phyloP scores from a whole-genome alignment of 1,140 invertebrate genomes.

The Drosophila micromelanica region DNA sequence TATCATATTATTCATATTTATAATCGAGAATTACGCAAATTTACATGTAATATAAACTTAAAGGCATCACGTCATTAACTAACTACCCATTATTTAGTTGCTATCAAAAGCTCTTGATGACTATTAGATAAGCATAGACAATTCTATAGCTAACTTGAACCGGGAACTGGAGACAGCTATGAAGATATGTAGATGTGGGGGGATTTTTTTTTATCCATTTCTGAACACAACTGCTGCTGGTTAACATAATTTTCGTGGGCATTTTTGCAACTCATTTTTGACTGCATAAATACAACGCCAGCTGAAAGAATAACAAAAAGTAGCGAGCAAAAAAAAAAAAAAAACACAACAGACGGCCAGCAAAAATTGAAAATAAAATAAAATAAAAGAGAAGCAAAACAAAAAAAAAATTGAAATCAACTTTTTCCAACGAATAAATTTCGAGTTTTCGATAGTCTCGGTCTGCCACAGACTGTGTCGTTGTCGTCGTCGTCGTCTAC shows the following conservation, averaged over 20 bases:
- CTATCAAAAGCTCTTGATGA: neutral
- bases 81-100: no score
- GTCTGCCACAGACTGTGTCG: conserved; percentile 76
- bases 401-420: conserved; percentile 63
- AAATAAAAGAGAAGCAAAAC: conserved; percentile 44
- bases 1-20: no score
- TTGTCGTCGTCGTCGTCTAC: conserved; percentile 46
- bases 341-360: conserved; percentile 7
- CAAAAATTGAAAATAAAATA: conserved; percentile 9
- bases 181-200: conserved; percentile 64
- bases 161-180: conserved; percentile 1
- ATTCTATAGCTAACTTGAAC: neutral
- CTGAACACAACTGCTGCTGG: conserved; percentile 69
- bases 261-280: conserved; percentile 61
- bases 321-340: conserved; percentile 4
- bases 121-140: neutral
- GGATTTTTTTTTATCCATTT: conserved; percentile 29
- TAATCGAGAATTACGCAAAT: no score
- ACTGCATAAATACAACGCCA: conserved; percentile 40
- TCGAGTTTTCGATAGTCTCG: conserved; percentile 82
- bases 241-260: conserved; percentile 83
- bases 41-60: no score
- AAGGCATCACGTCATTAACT: no score
- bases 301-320: conserved; percentile 17
- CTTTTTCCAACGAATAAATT: conserved; percentile 83